Percentiles rank a stretch among this genome's conserved stretches.
These are phyloP conservation scores for Heteromormyrus szaboi DNA, from an alignment of 2,797 vertebrate species.

Conservation along the genomic window DNA sequence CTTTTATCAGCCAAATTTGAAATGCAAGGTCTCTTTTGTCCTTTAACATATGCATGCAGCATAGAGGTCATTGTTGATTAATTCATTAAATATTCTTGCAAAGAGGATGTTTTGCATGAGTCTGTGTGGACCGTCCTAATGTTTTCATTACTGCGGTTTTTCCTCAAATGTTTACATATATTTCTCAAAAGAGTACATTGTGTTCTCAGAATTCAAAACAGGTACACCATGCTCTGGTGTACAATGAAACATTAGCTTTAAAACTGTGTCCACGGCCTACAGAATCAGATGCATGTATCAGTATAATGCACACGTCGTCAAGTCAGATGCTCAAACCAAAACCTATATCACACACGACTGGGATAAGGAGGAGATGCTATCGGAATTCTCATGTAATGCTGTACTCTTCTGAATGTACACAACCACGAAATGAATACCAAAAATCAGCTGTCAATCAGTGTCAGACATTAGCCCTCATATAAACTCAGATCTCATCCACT, in stretches of 20 bases:
- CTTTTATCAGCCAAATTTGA: not conserved
- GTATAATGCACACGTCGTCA: not conserved
- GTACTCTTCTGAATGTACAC: not conserved
- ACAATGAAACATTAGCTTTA: not conserved
- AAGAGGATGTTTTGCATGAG: not conserved
- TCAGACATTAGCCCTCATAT: not conserved
- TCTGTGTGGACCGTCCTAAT: not conserved
- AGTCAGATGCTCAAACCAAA: not conserved
- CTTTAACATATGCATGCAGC: not conserved
- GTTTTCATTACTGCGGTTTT: slow-evolving; percentile 8
- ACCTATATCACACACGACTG: not conserved
- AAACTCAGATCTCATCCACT: not conserved
- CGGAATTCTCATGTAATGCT: not conserved
- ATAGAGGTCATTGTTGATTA: not conserved
- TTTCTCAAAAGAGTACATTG: slow-evolving; percentile 5
- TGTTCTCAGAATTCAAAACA: slow-evolving; percentile 5
- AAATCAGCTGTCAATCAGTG: not conserved
- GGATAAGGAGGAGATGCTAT: not conserved
- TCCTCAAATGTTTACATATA: not conserved
- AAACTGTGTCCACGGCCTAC: not conserved
- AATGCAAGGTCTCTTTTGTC: not conserved
- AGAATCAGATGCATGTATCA: not conserved
- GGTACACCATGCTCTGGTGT: not conserved
- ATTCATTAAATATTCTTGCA: slow-evolving; percentile 1
- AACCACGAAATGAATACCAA: slow-evolving; percentile 8